phyloP scores from a whole-genome alignment of 2,888 invertebrate species.

The Drosophila rellima region DNA sequence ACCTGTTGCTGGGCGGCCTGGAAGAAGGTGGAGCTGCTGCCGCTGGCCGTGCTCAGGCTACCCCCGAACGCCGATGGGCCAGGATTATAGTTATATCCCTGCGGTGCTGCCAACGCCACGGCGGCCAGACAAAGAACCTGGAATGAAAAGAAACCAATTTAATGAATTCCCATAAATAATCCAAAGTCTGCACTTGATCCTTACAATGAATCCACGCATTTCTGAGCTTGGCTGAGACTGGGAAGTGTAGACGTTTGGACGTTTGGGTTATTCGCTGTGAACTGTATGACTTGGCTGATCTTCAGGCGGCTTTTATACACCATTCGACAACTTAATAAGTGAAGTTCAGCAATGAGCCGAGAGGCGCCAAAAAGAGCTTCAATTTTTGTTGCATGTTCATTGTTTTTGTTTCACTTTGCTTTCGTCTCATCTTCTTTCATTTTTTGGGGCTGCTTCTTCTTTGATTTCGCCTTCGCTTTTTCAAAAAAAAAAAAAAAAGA shows the following conservation, averaged over 20 bases:
- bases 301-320: conserved; percentile 76
- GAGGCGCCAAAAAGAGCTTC: conserved; percentile 19
- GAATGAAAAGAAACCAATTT: background rate
- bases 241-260: conserved; percentile 46
- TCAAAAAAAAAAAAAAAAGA: conserved; percentile 13
- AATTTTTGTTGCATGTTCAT: conserved; percentile 76
- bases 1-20: conserved; percentile 57
- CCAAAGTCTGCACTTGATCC: conserved; percentile 30
- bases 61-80: conserved; percentile 57
- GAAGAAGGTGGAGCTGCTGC: conserved; percentile 47
- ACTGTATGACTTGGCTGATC: conserved; percentile 73
- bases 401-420: conserved; percentile 68
- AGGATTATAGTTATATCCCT: conserved; percentile 84
- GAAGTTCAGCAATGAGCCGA: conserved; percentile 67
- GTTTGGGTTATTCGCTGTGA: conserved; percentile 68
- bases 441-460: conserved; percentile 3
- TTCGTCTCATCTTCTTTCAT: conserved; percentile 51
- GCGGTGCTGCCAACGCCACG: conserved; percentile 82
- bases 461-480: conserved; percentile 45
- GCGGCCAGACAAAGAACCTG: conserved; percentile 83
- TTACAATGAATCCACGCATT: conserved; percentile 85
- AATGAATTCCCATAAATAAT: conserved; percentile 8
- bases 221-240: conserved; percentile 80
- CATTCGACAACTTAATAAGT: conserved; percentile 67
- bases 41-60: conserved; percentile 52